Conservation (phyloP, 2,797 vertebrate genomes). For the Clarias laeviceps region DNA sequence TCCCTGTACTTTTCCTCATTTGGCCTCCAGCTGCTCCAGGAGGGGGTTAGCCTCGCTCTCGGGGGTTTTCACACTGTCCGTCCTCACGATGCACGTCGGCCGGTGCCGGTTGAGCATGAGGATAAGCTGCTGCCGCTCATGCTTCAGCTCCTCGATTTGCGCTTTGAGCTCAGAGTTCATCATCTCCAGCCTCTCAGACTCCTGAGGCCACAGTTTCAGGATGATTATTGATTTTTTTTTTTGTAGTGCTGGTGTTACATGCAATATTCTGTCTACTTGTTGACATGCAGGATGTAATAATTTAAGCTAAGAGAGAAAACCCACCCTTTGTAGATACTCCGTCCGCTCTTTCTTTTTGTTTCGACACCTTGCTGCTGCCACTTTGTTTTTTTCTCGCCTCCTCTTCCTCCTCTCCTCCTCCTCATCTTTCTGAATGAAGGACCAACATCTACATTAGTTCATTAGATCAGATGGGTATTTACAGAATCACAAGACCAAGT, state of each 20-base stretch:
- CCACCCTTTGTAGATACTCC: constrained; percentile 92
- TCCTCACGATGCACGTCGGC: constrained; percentile 94
- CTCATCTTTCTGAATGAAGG: constrained; percentile 81
- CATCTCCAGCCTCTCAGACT: constrained; percentile 92
- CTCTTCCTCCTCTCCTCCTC: constrained; percentile 94
- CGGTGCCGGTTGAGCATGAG: constrained; percentile 94
- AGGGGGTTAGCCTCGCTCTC: constrained; percentile 86
- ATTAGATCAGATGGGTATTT: neutral
- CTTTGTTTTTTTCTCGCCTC: constrained; percentile 96
- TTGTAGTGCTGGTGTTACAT: neutral
- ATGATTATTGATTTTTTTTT: constrained; percentile 5
- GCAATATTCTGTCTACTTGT: neutral
- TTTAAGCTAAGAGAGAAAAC: constrained; percentile 29
- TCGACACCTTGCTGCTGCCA: constrained; percentile 94
- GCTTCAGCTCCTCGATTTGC: constrained; percentile 94
- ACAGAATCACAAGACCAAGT: neutral
- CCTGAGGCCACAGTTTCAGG: constrained; percentile 70
- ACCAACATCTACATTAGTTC: constrained; percentile 9
- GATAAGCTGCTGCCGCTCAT: constrained; percentile 94
- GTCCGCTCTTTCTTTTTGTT: constrained; percentile 99
- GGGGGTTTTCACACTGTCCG: constrained; percentile 89
- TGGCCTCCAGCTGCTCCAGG: constrained; percentile 86
- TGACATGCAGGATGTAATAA: neutral
- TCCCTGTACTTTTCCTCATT: constrained; percentile 70
- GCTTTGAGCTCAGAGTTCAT: constrained; percentile 95